Evolutionary conservation across 2,113 vertebrate genomes (phyloP), one percentile per base, ranked within the genome.

Genomic region (Dipodomys spectabilis): DNA sequence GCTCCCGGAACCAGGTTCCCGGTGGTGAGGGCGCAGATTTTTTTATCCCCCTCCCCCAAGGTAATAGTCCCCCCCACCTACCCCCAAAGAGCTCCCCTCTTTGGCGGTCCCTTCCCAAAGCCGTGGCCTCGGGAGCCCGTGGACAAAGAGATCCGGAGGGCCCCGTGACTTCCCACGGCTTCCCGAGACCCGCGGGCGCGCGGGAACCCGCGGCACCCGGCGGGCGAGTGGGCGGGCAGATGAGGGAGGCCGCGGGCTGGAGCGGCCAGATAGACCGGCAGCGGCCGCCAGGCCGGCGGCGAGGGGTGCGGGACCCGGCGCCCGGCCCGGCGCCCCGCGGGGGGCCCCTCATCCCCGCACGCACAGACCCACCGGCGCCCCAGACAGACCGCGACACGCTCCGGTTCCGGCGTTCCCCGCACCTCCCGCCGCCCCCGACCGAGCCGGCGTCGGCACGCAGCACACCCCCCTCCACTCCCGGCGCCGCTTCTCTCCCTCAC

Each of bases 161-260:
- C n/a, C n/a, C 91, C 30, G 32, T 65, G 72, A 73, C 75, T 69
- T 25, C 79, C 39, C 62, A 30, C 91, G 65, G 94, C 80, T 91
- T 45, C 81, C 57, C 19, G 1, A 72, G 75, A 73, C 60, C 65
- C 19, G 49, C 64, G n/a, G 93, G 86, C 71, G 69, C 92, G 86
- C 94, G 81, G 96, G 87, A 89, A 62, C 92, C 84, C 53, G 53
- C 53, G 28, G 84, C 87, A 67, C 57, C 44, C 3, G 32, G 75
- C 20, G 39, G n/a, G 86, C 23, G 77, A 78, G 87, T 82, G 94
- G 93, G 86, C 68, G 32, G 84, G 68, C n/a, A 95, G 95, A 95
- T 94, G 71, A 92, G 83, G 44, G 77, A 94, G 95, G 78, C 91
- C 60, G n/a, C 88, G 7, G 85, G 88, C 95, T 93, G 94, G 35